Evolutionary conservation across 2,888 invertebrate species (phyloP), one percentile per base, ranked within the genome.

Genomic region (Trimorus sp.): DNA sequence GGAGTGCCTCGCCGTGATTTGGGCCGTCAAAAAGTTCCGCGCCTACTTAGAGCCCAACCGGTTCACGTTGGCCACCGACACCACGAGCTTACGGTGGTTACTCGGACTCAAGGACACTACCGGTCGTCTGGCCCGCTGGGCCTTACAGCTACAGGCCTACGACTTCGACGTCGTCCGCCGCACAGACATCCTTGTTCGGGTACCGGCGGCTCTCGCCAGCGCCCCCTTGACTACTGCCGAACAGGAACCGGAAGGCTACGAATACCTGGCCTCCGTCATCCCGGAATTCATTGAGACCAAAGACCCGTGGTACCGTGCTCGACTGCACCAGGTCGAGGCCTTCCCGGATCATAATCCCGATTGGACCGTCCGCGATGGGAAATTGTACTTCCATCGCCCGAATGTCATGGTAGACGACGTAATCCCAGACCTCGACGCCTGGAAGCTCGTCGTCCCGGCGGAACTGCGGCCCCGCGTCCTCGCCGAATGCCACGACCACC

Each of bases 31-130:
- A 12, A 78, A 84, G 12, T 83, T 84, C 2, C 54, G 80, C 0
- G 53, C 59, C 1, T 84, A 78, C 40, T 48, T 84, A 0, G 84
- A 84, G 12, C 78, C 82, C 0, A 76, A 60, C 14, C 48, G 62
- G 4, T 83, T 83, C 53, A 68, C 40, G 1, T 71, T 83, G 7
- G 16, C 81, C 0, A 82, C 76, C 0, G 71, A 82, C 40, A 62
- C 56, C 42, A 73, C 62, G 69, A 78, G 73, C 58, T 12, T 78
- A 9, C 49, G 69, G 6, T 82, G 75, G 71, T 26, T 82, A 16
- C 56, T 54, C 1, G 26, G 12, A 1, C 12, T 54, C 26, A 54
- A 54, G 7, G 54, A 15, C 8, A 26, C 54, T 1, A 36, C 54
- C 9, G 54, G 54, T 54, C 54, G 16, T 0, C 7, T 54, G 3